These are phyloP conservation scores for Anoplius nigerrimus DNA, from an alignment of 2,888 invertebrate species.

Conservation along the genomic window DNA sequence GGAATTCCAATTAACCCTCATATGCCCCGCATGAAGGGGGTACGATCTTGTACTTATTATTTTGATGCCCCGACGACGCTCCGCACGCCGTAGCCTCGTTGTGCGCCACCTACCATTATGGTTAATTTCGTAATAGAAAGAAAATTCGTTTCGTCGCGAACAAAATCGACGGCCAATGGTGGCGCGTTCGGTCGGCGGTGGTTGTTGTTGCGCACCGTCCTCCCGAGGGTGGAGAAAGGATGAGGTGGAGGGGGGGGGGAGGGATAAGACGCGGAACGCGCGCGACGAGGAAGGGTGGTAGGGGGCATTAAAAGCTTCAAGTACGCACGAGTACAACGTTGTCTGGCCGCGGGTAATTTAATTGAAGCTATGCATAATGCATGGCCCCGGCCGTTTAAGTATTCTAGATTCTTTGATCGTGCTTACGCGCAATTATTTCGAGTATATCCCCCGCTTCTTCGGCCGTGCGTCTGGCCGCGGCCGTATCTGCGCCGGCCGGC, in stretches of 20 bases:
- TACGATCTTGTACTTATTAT: constrained; percentile 29
- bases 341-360: constrained; percentile 22
- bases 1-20: constrained; percentile 46
- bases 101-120: constrained; percentile 29
- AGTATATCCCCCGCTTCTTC: constrained; percentile 8
- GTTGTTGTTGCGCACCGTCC: too few species aligned
- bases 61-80: constrained; percentile 29
- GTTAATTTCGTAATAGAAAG: constrained; percentile 45
- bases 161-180: constrained; percentile 13
- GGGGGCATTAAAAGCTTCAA: not conserved
- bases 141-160: constrained; percentile 39
- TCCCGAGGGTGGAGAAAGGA: not conserved
- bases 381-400: constrained; percentile 22
- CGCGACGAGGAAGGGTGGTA: not conserved
- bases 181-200: too few species aligned
- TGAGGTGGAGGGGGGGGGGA: not conserved
- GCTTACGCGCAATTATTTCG: constrained; percentile 29
- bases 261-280: not conserved
- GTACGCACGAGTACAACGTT: constrained; percentile 6
- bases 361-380: constrained; percentile 39
- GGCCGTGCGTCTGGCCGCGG: too few species aligned
- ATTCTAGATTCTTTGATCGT: constrained; percentile 18
- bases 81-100: constrained; percentile 10
- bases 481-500: not conserved
- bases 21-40: constrained; percentile 11